phyloP scores from a whole-genome alignment of 1,140 invertebrate genomes.

The Aculops lycopersici region DNA sequence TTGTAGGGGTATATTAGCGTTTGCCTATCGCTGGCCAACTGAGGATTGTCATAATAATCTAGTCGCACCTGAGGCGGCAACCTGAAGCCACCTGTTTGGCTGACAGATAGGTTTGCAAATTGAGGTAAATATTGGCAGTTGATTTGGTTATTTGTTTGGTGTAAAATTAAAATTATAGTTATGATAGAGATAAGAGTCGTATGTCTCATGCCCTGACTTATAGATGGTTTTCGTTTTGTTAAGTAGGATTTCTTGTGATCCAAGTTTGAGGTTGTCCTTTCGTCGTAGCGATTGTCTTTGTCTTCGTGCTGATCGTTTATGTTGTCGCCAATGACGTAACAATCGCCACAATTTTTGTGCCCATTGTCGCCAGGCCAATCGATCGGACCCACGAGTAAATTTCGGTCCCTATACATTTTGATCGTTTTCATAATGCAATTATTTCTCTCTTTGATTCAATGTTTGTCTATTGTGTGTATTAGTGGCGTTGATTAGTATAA shows the following conservation, averaged over 20 bases:
- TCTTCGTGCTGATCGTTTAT: no score
- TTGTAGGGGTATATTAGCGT: constrained; percentile 11
- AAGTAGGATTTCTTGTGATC: neutral
- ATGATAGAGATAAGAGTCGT: neutral
- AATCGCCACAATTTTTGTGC: neutral
- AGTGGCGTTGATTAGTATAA: neutral
- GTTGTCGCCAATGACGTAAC: neutral
- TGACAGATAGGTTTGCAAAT: neutral
- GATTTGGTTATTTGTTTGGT: neutral
- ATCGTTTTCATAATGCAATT: neutral
- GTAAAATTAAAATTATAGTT: neutral
- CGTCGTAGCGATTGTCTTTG: neutral
- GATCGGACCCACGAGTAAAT: no score
- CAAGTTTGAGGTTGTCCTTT: neutral
- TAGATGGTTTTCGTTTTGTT: neutral
- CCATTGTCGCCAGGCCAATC: no score
- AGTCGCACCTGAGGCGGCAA: neutral
- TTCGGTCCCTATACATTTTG: no score
- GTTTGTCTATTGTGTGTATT: neutral
- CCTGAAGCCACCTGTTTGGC: neutral
- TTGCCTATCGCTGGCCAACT: neutral
- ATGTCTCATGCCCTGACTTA: neutral
- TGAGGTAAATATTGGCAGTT: neutral
- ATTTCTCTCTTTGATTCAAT: neutral
- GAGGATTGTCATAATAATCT: neutral